Evolutionary conservation across 2,113 vertebrate genomes (phyloP).

Genomic region (Odocoileus virginianus): DNA sequence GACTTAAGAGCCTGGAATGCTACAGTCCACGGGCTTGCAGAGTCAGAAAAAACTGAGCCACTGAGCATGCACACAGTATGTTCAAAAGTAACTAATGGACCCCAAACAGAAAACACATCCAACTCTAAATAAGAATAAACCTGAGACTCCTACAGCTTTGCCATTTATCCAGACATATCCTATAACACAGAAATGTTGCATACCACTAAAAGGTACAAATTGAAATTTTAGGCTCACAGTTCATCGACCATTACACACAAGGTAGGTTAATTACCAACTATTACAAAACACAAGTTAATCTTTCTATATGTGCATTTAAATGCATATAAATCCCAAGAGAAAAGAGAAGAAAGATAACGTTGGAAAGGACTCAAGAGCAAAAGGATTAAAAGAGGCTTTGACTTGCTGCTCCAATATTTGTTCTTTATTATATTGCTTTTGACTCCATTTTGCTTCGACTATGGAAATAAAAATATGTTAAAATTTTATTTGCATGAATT

Average conservation of each 20-base stretch:
- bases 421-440: background rate
- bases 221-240: background rate
- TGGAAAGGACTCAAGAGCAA: background rate
- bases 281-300: background rate
- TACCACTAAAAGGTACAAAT: background rate
- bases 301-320: background rate
- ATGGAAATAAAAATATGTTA: background rate
- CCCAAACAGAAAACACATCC: background rate
- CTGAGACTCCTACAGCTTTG: background rate
- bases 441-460: background rate
- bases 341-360: background rate
- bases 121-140: constrained; percentile 16
- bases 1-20: background rate
- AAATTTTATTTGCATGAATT: background rate
- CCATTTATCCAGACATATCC: background rate
- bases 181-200: background rate
- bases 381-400: background rate
- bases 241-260: background rate
- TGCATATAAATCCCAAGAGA: background rate
- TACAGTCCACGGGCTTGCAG: background rate
- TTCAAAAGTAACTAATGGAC: background rate
- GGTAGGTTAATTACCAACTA: background rate
- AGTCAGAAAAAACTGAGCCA: background rate
- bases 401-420: background rate
- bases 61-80: background rate